Conservation (phyloP, 2,888 invertebrate genomes). For the Meiosimyza decipiens region DNA sequence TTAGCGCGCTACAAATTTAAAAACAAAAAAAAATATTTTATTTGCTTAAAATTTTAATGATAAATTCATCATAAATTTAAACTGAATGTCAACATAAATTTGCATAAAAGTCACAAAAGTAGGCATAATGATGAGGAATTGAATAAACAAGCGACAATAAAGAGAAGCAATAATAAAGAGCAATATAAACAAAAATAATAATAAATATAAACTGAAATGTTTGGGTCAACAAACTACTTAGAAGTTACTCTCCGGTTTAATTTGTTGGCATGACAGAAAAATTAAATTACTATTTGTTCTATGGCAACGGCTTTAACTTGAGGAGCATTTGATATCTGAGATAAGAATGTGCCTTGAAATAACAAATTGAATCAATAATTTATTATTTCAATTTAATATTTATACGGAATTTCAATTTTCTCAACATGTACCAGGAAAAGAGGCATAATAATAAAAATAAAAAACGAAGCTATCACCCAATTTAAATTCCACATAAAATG, state of each 20-base stretch:
- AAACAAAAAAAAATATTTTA: neutral
- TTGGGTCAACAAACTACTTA: neutral
- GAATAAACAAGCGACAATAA: neutral
- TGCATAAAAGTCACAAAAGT: constrained; percentile 1
- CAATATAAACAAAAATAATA: neutral
- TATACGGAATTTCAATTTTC: too few species aligned
- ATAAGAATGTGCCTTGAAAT: too few species aligned
- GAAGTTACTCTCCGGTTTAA: neutral
- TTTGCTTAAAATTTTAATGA: neutral
- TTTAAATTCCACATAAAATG: too few species aligned
- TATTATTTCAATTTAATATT: too few species aligned
- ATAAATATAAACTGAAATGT: constrained; percentile 1
- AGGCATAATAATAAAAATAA: too few species aligned
- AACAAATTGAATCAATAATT: too few species aligned
- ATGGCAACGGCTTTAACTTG: too few species aligned
- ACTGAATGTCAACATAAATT: constrained; percentile 22
- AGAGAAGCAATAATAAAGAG: neutral
- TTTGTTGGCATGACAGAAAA: too few species aligned
- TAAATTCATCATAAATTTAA: constrained; percentile 1
- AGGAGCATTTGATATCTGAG: too few species aligned
- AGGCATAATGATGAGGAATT: neutral
- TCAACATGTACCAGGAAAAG: too few species aligned
- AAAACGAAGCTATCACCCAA: too few species aligned
- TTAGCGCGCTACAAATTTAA: neutral
- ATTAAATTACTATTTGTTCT: too few species aligned